Conservation (phyloP, 2,888 invertebrate species). For the Rotaria socialis region DNA sequence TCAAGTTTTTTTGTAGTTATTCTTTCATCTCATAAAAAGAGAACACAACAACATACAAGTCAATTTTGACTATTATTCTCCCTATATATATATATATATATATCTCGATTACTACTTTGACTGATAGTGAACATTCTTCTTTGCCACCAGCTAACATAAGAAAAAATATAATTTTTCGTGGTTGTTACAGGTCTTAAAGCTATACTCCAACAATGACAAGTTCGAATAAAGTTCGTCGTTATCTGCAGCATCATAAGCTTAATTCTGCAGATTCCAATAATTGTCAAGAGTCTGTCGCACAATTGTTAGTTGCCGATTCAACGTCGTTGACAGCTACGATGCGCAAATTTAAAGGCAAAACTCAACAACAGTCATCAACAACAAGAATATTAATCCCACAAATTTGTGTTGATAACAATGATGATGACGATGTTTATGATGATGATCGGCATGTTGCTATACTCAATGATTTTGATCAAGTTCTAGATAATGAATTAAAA, state of each 20-base stretch:
- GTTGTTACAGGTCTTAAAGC: not conserved
- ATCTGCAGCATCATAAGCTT: constrained; percentile 1
- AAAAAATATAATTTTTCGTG: not conserved
- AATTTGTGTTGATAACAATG: constrained; percentile 3
- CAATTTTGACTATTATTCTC: not conserved
- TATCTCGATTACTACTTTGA: not conserved
- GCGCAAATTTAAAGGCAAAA: not conserved
- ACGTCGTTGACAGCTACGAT: not conserved
- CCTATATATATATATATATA: not conserved
- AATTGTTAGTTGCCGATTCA: not conserved
- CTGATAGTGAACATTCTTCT: constrained; percentile 17
- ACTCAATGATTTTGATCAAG: constrained; percentile 23
- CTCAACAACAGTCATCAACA: not conserved
- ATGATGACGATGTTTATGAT: not conserved
- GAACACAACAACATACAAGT: constrained; percentile 1
- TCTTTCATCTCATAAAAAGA: constrained; percentile 7
- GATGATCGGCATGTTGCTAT: not conserved
- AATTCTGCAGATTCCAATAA: not conserved
- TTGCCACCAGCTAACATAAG: not conserved
- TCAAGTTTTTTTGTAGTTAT: not conserved
- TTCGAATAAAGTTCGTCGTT: constrained; percentile 20
- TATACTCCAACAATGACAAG: not conserved
- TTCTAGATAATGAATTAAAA: not conserved
- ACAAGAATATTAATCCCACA: not conserved
- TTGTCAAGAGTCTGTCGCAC: not conserved